Base-by-base conservation (phyloP, 2,113 vertebrate genomes). In the Addax nasomaculatus region DNA sequence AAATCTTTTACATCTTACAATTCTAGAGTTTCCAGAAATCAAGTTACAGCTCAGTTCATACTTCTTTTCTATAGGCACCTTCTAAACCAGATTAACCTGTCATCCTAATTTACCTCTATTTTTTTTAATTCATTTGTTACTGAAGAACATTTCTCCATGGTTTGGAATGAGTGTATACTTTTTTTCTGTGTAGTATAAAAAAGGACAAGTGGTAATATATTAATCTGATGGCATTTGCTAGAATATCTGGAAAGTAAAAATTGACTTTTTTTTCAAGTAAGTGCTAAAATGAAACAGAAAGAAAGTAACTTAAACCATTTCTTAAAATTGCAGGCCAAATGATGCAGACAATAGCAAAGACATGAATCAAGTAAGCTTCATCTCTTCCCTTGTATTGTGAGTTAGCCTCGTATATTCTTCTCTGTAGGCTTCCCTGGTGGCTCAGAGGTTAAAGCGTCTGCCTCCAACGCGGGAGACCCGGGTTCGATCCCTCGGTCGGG, bases 1-100 rank as follows among this genome's bases (percentile, higher is more conserved):
- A 89, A 96, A 96, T 97, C 86, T 97, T 97, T 96, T 96, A 76
- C 16, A 62, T 90, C 62, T 87, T 83, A 36, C 79, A 81, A 84
- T 89, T 93, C 36, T 85, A 73, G 13, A 92, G 51, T 30, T 83
- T 95, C 76, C n/a, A 58, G 90, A 97, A 95, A 84, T 67, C 96
- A 94, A 43, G 13, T 36, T 62, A 3, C 62, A 43, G 89, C 57
- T 30, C 62, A 84, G 45, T 89, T 57, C 21, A 51, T 43, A 16
- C 60, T 70, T 45, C 29, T 92, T 89, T 78, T 90, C 47, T 45
- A 64, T 60, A 91, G 53, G 11, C 17, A 88, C 60, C 29, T 85
- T 92, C 84, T 92, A 95, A 85, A 92, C 51, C 10, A 94, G 49
- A 36, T 88, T 88, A 84, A 85, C 49, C 36, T 96, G 92, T 90